Base-by-base conservation (phyloP, 2,113 vertebrate genomes). In the Mohoua ochrocephala region DNA sequence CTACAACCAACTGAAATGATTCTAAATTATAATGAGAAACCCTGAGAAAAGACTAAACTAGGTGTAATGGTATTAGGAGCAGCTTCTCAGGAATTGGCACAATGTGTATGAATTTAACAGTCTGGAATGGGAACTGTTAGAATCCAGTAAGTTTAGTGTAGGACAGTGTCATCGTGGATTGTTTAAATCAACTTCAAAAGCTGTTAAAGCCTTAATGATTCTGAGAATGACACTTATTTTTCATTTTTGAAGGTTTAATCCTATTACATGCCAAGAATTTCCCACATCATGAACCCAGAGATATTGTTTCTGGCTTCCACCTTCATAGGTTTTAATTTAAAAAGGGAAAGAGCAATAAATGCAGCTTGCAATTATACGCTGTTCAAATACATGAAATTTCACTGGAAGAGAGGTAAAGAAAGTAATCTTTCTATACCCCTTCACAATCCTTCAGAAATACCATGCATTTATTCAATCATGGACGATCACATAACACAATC, bases 121-220 rank as follows among this genome's bases (percentile, higher is more conserved):
- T 13, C 74, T 83, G 81, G 31, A 78, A 42, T 45, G 57, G 10
- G 53, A 67, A 73, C 54, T 82, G 67, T 20, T 76, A 53, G 57
- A 84, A 89, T 78, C 44, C 49, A 61, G 33, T 76, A 75, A 49
- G 74, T 65, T 91, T 93, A 77, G 27, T 27, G 70, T 45, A 80
- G 45, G 49, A 79, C 30, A 65, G 37, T 56, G 52, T 56, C 27
- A 44, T 70, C 50, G 26, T 23, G 52, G 28, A 79, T 91, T 84
- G 60, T 87, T 92, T 68, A 89, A 92, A 56, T 54, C 64, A 71
- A 21, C n/a, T 94, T 91, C 74, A 89, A 73, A 87, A 95, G 50
- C 12, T 80, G 47, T 47, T 71, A 49, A 22, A 82, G 47, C 14
- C 73, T 76, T 87, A 94, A 44, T 84, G 49, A 95, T 73, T 78